These are phyloP conservation scores for Olivierus martensii DNA, from an alignment of 1,140 invertebrate genomes.

Conservation along the genomic window DNA sequence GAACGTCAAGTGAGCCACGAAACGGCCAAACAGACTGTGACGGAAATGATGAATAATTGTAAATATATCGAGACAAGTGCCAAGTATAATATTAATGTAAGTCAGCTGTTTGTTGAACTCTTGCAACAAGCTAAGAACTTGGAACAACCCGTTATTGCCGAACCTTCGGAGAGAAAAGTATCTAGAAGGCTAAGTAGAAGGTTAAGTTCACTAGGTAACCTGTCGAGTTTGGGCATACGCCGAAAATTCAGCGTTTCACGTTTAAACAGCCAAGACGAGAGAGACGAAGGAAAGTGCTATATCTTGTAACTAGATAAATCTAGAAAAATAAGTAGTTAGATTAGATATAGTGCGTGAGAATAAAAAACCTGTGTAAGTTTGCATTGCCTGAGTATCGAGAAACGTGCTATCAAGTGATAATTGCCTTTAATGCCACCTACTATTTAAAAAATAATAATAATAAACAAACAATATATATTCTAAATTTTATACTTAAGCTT, in stretches of 20 bases:
- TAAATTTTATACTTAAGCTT: too few relatives aligned
- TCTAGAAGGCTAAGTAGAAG: constrained; percentile 13
- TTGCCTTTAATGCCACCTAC: too few relatives aligned
- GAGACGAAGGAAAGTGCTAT: background rate
- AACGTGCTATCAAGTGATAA: too few relatives aligned
- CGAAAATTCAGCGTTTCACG: constrained; percentile 9
- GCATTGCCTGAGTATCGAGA: too few relatives aligned
- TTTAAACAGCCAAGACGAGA: background rate
- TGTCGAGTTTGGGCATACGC: constrained; percentile 6
- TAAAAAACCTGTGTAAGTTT: too few relatives aligned
- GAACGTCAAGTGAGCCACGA: constrained; percentile 28
- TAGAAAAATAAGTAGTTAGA: too few relatives aligned
- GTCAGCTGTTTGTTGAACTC: constrained; percentile 23
- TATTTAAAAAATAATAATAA: too few relatives aligned
- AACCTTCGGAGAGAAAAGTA: background rate
- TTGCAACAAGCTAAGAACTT: constrained; percentile 12
- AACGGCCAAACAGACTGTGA: constrained; percentile 14
- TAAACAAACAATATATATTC: too few relatives aligned
- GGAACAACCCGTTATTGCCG: constrained; percentile 4
- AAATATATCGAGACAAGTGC: constrained; percentile 26
- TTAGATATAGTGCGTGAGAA: too few relatives aligned
- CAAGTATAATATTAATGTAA: constrained; percentile 26
- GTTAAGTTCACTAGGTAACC: constrained; percentile 15
- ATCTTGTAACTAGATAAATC: too few relatives aligned
- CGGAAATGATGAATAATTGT: constrained; percentile 17